Evolutionary conservation across 2,888 invertebrate genomes (phyloP).

Genomic region (Tryphoninae sp.): DNA sequence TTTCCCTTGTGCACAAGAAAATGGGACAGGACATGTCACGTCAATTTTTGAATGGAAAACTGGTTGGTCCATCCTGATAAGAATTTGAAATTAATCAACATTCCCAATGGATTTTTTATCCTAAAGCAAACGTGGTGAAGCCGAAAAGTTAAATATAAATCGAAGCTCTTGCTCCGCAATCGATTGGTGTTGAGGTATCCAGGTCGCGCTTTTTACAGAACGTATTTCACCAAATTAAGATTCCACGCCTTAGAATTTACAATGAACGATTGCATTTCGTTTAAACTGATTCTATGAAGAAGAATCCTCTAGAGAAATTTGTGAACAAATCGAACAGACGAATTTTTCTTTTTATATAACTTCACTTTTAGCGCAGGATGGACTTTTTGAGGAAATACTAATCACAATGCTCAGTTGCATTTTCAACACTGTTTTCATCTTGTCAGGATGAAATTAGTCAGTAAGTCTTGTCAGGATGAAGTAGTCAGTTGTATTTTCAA

Average conservation of each 20-base stretch:
- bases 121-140: slow-evolving; percentile 1
- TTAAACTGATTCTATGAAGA: neutral
- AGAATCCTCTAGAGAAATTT: neutral
- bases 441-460: too few relatives aligned
- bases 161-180: slow-evolving; percentile 49
- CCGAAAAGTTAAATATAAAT: slow-evolving; percentile 58
- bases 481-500: too few relatives aligned
- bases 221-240: slow-evolving; percentile 14
- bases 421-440: too few relatives aligned
- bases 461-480: too few relatives aligned
- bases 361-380: too few relatives aligned
- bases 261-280: neutral
- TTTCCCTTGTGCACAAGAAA: neutral
- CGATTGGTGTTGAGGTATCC: slow-evolving; percentile 40
- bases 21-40: slow-evolving; percentile 32
- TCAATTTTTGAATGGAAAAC: neutral
- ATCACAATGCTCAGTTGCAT: too few relatives aligned
- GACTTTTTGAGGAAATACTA: too few relatives aligned
- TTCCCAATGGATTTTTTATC: slow-evolving; percentile 4
- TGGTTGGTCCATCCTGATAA: neutral
- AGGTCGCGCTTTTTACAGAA: slow-evolving; percentile 54
- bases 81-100: neutral
- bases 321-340: too few relatives aligned
- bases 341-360: too few relatives aligned
- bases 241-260: neutral